These are phyloP conservation scores for Drosophila mulleri DNA, from an alignment of 2,888 invertebrate species.

Conservation along the genomic window DNA sequence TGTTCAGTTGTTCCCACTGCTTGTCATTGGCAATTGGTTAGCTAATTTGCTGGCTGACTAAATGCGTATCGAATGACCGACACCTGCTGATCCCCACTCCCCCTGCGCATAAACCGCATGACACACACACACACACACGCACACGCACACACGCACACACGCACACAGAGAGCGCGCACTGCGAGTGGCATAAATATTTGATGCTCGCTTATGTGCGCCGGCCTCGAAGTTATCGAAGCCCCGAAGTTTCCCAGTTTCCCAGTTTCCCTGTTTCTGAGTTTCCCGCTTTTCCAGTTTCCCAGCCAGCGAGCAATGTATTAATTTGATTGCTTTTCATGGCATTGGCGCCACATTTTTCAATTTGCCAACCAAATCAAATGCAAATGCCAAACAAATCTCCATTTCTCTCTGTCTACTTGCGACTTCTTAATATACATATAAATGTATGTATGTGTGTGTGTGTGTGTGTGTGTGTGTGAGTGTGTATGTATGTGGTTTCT, in stretches of 20 bases:
- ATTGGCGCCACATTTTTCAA: slow-evolving; percentile 52
- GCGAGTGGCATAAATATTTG: slow-evolving; percentile 71
- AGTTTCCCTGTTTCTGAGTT: no score
- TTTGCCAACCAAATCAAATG: slow-evolving; percentile 64
- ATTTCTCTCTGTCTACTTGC: neutral
- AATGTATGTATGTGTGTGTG: neutral
- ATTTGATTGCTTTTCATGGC: slow-evolving; percentile 57
- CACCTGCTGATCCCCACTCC: neutral
- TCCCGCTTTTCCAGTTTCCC: neutral
- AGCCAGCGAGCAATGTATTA: slow-evolving; percentile 17
- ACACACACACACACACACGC: neutral
- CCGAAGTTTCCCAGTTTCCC: neutral
- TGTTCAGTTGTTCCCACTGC: slow-evolving; percentile 3
- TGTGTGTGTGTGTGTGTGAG: neutral
- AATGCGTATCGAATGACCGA: slow-evolving; percentile 28
- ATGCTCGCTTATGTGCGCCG: slow-evolving; percentile 36
- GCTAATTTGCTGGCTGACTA: slow-evolving; percentile 66
- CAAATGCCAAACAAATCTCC: slow-evolving; percentile 62
- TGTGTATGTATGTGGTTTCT: neutral
- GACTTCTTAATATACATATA: neutral
- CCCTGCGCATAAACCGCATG: no score
- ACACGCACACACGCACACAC: neutral
- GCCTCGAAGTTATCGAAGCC: neutral
- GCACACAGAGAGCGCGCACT: slow-evolving; percentile 29
- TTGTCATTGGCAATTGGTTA: slow-evolving; percentile 71